Evolutionary conservation across 2,888 invertebrate species (phyloP).

Genomic region (Temnothorax unifasciatus): DNA sequence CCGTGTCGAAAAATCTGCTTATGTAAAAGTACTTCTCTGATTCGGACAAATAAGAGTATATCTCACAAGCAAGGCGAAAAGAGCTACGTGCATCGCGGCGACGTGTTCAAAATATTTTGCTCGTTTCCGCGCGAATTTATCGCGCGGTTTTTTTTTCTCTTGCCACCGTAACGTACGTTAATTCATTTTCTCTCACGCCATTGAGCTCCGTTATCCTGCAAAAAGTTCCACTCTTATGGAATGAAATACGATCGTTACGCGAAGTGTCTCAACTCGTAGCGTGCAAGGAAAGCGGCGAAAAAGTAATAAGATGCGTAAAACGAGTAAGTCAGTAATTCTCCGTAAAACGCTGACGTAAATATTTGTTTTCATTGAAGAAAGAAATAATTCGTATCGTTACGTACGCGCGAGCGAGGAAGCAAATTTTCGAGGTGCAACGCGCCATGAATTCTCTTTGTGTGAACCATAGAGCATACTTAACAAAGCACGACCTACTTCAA

Average conservation of each 20-base stretch:
- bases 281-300: not conserved
- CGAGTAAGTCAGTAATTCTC: not conserved
- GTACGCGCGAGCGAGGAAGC: not conserved
- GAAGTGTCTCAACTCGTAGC: not conserved
- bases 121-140: not conserved
- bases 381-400: slow-evolving; percentile 14
- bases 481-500: slow-evolving; percentile 40
- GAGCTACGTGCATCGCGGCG: not conserved
- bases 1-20: not conserved
- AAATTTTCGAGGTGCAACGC: slow-evolving; percentile 12
- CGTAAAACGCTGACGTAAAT: not conserved
- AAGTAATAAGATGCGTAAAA: not conserved
- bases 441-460: slow-evolving; percentile 15
- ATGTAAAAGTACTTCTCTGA: not conserved
- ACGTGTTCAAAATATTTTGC: slow-evolving; percentile 26
- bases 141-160: not conserved
- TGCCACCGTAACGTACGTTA: not conserved
- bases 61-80: slow-evolving; percentile 11
- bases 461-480: slow-evolving; percentile 4
- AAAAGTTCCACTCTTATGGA: not conserved
- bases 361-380: not conserved
- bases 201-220: not conserved
- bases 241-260: slow-evolving; percentile 12
- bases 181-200: not conserved
- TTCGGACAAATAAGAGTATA: slow-evolving; percentile 14